Conservation (phyloP, 23 tunicate genomes). For the Styela clava region DNA sequence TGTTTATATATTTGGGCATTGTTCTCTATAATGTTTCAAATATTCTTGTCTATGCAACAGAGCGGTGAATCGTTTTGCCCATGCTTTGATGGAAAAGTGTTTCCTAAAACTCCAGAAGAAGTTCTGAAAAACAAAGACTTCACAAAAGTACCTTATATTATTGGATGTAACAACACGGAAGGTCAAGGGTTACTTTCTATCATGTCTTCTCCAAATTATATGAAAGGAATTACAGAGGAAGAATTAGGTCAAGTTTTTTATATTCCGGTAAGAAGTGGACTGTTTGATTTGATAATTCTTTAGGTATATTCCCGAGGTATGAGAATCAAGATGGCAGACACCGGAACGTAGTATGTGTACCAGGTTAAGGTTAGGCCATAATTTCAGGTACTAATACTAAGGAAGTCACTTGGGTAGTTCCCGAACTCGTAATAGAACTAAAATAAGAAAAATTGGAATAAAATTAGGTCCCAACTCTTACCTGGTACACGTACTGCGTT, state of each 20-base stretch:
- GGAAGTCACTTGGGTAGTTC: no score
- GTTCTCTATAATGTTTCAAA: no score
- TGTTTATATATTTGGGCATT: no score
- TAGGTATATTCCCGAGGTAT: not conserved
- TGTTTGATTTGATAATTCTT: not conserved
- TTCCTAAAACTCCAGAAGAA: not conserved
- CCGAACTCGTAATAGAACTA: no score
- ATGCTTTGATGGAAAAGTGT: conserved; percentile 17
- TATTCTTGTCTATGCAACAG: no score
- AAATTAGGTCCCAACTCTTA: no score
- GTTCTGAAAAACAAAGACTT: not conserved
- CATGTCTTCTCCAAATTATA: not conserved
- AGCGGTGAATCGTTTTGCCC: not conserved
- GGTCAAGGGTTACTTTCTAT: conserved; percentile 27
- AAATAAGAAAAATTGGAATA: no score
- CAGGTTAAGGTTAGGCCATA: no score
- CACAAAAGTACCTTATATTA: conserved; percentile 46
- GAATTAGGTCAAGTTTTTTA: not conserved
- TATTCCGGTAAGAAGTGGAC: not conserved
- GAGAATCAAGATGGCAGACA: no score
- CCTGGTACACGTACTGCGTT: no score
- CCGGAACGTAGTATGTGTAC: no score
- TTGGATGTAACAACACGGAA: conserved; percentile 59
- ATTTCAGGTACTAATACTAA: no score
- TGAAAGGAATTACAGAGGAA: conserved; percentile 28